Evolutionary conservation across 1,140 invertebrate species (phyloP), one percentile per base, ranked within the genome.

Genomic region (Pteromalus puparum): DNA sequence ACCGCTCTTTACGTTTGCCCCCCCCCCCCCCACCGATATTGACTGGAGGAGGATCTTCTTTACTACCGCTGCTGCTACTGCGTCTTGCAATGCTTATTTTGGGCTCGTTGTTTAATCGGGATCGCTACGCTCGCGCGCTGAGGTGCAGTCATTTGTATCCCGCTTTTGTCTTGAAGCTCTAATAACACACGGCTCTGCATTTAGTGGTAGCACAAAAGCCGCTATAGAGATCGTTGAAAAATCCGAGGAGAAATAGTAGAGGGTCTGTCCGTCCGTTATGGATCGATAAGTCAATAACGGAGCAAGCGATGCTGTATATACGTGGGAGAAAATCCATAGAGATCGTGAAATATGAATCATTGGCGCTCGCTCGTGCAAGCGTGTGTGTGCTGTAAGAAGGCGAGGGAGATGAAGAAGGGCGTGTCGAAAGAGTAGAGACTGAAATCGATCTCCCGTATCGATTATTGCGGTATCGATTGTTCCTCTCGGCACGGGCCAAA

Each of bases 381-480:
- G n/a, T n/a, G 4, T 34, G 3, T 34, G 30, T 5, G 0, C 3
- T 24, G 13, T 13, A 81, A 67, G 67, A 65, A 65, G 21, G 2
- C 53, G 18, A 61, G 53, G 53, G 53, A n/a, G 18, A 18, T 7
- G 53, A 61, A 21, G 26, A 76, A 76, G 81, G 81, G 73, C 81
- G 81, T 30, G 73, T 15, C 81, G n/a, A 72, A 15, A 65, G 21
- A 72, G 12, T 21, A 5, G 15, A 61, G 30, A 7, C 30, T 67
- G 74, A 73, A 78, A 83, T 83, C 42, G 82, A 78, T 78, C 75
- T 61, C 6, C 18, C 12, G 67, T 61, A 83, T 83, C 82, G 82
- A 78, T 83, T 77, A 83, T 83, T 83, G 75, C 68, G 77, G 82
- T 80, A 80, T 46, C 77, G 82, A 79, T 80, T 80, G 65, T 75